Evolutionary conservation across 2,797 vertebrate genomes (phyloP), one percentile per base, ranked within the genome.

Genomic region (Cyprinodon diabolis): DNA sequence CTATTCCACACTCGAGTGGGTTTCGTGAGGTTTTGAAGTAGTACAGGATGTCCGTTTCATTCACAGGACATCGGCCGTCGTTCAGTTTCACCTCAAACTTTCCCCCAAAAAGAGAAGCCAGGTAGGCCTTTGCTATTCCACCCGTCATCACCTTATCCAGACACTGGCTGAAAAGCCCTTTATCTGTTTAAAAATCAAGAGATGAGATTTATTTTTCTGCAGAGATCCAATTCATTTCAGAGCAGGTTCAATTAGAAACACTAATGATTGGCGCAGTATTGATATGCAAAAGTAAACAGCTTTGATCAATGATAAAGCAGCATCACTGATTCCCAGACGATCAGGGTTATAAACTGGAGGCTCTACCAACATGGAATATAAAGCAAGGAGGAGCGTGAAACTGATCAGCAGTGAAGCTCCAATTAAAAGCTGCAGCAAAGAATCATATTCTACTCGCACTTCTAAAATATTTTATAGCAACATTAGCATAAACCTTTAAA

Each of bases 161-260:
- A 79, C 94, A 95, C 52, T 75, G 88, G 40, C 86, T 91, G 85
- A 92, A 93, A 71, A 93, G 78, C 2, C 94, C 94, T 5, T 86
- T 90, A 66, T 93, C 94, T 95, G 86, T 68, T 73, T 40, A 21
- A 69, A 40, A 56, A 21, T 57, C 0, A 7, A 69, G 3, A 23
- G 1, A 21, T 1, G 25, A 0, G 10, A 0, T 47, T 62, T 40
- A 10, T 35, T 17, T 14, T 13, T 48, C 8, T 62, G 23, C 23
- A 17, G 4, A 1, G 15, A 65, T 30, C 40, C 9, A 23, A 48
- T 57, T 47, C 19, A 21, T 19, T 37, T 12, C 21, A 11, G n/a
- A 66, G 9, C 11, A 23, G 40, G 45, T 6, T 14, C 10, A 35
- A 52, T 10, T 5, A 52, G 4, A 40, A 60, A 51, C 14, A 51